Conservation (phyloP, 1,140 invertebrate genomes). For the Mamestra configurata region DNA sequence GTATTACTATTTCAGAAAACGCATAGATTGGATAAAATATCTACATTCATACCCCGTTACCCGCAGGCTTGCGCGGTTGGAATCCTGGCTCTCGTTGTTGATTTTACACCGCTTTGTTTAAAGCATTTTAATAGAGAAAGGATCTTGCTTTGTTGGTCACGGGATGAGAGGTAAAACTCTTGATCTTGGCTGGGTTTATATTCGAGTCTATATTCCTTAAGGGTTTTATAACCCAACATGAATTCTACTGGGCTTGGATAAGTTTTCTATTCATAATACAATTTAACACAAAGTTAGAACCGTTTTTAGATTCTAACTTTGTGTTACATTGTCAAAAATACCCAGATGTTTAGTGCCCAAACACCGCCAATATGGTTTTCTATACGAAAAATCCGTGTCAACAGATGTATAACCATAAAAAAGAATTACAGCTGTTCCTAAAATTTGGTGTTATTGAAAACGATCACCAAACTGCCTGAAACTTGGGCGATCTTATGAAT, state of each 20-base stretch:
- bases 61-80: not conserved
- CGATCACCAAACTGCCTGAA: conserved; percentile 43
- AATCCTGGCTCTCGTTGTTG: not conserved
- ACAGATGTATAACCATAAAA: conserved; percentile 41
- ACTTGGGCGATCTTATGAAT: conserved; percentile 46
- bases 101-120: not conserved
- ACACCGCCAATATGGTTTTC: not conserved
- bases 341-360: no score
- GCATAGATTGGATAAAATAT: conserved; percentile 11
- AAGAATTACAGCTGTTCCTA: conserved; percentile 47
- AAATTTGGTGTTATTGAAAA: conserved; percentile 46
- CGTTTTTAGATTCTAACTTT: no score
- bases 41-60: not conserved
- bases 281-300: no score
- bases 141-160: conserved; percentile 12
- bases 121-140: conserved; percentile 9
- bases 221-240: no score
- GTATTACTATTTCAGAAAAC: not conserved
- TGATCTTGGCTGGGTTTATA: not conserved
- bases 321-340: no score
- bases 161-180: not conserved
- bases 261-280: no score
- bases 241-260: no score
- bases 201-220: not conserved
- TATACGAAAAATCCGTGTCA: not conserved